phyloP scores from a whole-genome alignment of 2,888 invertebrate genomes.

The Dusona sp. region DNA sequence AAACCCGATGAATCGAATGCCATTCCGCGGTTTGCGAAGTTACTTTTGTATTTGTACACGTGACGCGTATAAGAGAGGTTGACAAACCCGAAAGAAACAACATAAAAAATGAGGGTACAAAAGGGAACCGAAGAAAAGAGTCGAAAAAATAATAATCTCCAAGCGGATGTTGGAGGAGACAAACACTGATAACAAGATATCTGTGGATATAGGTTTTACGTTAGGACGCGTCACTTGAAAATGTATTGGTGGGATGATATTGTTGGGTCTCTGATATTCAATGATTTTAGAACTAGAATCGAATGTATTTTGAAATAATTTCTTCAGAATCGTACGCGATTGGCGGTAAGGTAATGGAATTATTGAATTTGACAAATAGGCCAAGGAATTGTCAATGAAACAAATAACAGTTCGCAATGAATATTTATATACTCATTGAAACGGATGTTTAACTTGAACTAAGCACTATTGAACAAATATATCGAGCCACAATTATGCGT shows the following conservation, averaged over 20 bases:
- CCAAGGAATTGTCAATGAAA: neutral
- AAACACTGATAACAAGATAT: neutral
- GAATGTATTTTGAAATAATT: neutral
- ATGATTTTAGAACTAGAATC: neutral
- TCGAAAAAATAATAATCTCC: neutral
- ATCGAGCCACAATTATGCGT: neutral
- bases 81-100: conserved; percentile 14
- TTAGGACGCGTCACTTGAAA: neutral
- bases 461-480: neutral
- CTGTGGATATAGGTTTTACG: neutral
- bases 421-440: neutral
- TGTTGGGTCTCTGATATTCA: neutral
- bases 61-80: neutral
- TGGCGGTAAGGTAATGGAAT: neutral
- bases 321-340: neutral
- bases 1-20: conserved; percentile 6
- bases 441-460: neutral
- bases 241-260: neutral
- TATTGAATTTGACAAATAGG: neutral
- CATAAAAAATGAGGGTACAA: neutral
- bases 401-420: neutral
- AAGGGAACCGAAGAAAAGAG: neutral
- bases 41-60: neutral
- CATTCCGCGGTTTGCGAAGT: conserved; percentile 18
- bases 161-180: neutral